Evolutionary conservation across 2,888 invertebrate species (phyloP).

Genomic region (Crepidodera aurea): DNA sequence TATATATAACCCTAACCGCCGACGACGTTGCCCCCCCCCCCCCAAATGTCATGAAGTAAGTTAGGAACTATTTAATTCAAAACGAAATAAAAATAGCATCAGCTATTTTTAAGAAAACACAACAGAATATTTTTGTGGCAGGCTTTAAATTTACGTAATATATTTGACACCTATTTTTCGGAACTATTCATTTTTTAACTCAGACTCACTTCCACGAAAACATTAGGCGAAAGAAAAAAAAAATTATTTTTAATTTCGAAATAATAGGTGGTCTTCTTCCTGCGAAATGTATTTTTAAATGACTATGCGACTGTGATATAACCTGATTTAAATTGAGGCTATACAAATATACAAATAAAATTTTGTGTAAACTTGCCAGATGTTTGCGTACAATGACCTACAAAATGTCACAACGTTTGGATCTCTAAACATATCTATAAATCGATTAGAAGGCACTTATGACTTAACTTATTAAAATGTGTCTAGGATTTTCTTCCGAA

Average conservation of each 20-base stretch:
- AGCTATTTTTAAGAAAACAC: no score
- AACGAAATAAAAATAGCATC: no score
- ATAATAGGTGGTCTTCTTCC: conserved; percentile 8
- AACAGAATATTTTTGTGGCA: no score
- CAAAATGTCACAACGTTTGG: conserved; percentile 21
- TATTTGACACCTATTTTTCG: neutral
- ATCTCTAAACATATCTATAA: no score
- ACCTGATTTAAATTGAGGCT: conserved; percentile 28
- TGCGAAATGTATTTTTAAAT: conserved; percentile 29
- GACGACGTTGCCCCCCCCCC: no score
- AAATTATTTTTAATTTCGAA: neutral
- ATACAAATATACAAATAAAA: conserved; percentile 26
- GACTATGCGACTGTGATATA: conserved; percentile 29
- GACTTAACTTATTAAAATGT: no score
- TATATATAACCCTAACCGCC: no score
- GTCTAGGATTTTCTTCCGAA: no score
- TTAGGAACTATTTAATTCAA: no score
- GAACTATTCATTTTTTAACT: neutral
- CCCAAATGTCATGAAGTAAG: no score
- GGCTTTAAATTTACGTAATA: no score
- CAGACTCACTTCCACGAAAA: neutral
- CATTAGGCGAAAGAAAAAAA: neutral
- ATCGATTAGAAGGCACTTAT: no score
- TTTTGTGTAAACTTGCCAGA: conserved; percentile 24
- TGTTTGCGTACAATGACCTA: conserved; percentile 27